Percentiles rank a stretch among this genome's conserved stretches.
Conservation (phyloP, 2,797 vertebrate species). For the Thunnus albacares region DNA sequence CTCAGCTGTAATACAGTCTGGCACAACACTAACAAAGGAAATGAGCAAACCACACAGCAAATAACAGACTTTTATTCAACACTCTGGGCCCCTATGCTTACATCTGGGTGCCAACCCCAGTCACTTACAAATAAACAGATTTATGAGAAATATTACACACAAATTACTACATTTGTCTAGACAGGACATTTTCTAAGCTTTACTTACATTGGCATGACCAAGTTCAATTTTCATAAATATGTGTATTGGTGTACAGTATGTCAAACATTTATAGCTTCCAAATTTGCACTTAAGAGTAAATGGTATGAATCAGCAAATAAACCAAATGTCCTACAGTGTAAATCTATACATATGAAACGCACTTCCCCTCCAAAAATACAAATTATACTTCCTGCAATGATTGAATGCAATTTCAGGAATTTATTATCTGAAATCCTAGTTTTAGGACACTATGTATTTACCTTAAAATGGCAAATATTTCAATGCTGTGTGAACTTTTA, state of each 20-base stretch:
- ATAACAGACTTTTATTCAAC: slow-evolving; percentile 83
- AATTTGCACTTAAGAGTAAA: slow-evolving; percentile 66
- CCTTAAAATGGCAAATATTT: background rate
- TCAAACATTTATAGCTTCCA: slow-evolving; percentile 69
- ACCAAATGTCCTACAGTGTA: slow-evolving; percentile 38
- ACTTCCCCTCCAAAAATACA: slow-evolving; percentile 19
- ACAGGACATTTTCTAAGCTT: slow-evolving; percentile 76
- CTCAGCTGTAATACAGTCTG: slow-evolving; percentile 76
- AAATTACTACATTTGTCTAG: slow-evolving; percentile 83
- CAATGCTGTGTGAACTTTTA: slow-evolving; percentile 1
- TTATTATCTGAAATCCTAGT: slow-evolving; percentile 33
- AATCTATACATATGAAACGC: slow-evolving; percentile 33
- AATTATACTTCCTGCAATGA: slow-evolving; percentile 27
- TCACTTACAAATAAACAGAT: slow-evolving; percentile 78
- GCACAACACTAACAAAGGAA: slow-evolving; percentile 85
- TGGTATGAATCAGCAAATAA: slow-evolving; percentile 63
- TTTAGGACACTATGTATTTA: background rate
- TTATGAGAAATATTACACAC: slow-evolving; percentile 82
- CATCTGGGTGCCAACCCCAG: slow-evolving; percentile 74
- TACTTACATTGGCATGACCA: slow-evolving; percentile 68
- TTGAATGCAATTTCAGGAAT: slow-evolving; percentile 35
- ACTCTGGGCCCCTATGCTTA: slow-evolving; percentile 66
- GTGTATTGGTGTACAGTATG: slow-evolving; percentile 56
- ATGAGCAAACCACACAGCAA: slow-evolving; percentile 87
- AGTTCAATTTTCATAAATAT: slow-evolving; percentile 69